Evolutionary conservation across 2,797 vertebrate species (phyloP).

Genomic region (Adrianichthys oophorus): DNA sequence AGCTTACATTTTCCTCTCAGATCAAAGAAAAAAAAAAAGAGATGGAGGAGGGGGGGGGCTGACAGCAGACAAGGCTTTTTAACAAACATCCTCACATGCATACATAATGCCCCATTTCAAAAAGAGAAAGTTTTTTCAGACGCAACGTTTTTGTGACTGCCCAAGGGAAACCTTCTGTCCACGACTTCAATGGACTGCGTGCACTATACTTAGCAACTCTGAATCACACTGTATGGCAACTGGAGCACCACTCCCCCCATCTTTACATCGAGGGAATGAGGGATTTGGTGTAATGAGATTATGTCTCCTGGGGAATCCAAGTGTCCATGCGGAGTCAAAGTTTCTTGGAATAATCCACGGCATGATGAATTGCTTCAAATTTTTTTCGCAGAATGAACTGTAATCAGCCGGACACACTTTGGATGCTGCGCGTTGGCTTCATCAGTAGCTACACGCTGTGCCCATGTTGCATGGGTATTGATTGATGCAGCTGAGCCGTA

Average conservation of each 20-base stretch:
- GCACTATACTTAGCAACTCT: constrained; percentile 56
- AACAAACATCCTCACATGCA: constrained; percentile 74
- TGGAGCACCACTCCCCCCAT: constrained; percentile 39
- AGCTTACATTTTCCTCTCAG: constrained; percentile 72
- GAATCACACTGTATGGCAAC: constrained; percentile 41
- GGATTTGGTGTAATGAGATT: constrained; percentile 64
- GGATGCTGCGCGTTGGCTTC: constrained; percentile 42
- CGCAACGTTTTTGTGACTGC: constrained; percentile 50
- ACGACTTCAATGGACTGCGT: constrained; percentile 39
- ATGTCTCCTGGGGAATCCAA: constrained; percentile 52
- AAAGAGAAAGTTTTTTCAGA: constrained; percentile 64
- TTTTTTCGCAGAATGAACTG: constrained; percentile 56
- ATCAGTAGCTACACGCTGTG: constrained; percentile 54
- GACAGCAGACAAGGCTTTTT: constrained; percentile 73
- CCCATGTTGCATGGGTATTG: constrained; percentile 57
- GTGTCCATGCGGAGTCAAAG: constrained; percentile 50
- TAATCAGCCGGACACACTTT: constrained; percentile 52
- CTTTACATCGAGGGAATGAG: constrained; percentile 51
- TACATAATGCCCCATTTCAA: constrained; percentile 70
- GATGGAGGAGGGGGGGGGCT: constrained; percentile 56
- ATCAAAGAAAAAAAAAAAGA: constrained; percentile 38
- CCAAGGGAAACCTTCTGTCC: constrained; percentile 66
- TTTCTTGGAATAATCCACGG: constrained; percentile 53
- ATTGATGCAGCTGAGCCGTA: constrained; percentile 63
- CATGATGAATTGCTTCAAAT: constrained; percentile 60